These are phyloP conservation scores for Tragopan temminckii DNA, from an alignment of 2,797 vertebrate species.

Conservation along the genomic window DNA sequence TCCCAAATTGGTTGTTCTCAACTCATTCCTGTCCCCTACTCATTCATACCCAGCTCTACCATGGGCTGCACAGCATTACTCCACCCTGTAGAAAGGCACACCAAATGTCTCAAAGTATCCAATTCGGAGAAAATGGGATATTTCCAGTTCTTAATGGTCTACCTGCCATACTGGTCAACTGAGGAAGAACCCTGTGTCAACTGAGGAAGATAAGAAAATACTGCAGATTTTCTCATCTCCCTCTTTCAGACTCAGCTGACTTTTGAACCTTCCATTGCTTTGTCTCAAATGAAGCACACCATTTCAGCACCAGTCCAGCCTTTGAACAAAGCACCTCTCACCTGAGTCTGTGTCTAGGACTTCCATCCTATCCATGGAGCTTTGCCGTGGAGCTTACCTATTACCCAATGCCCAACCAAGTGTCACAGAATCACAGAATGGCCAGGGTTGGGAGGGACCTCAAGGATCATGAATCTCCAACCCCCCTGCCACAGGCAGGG, in stretches of 20 bases:
- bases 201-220: not conserved
- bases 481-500: too few species aligned
- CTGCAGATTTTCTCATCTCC: not conserved
- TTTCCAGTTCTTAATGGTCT: too few species aligned
- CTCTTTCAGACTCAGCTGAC: not conserved
- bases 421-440: too few species aligned
- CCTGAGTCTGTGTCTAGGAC: not conserved
- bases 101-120: not conserved
- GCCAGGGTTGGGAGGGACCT: too few species aligned
- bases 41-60: not conserved
- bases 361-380: not conserved
- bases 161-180: fast-evolving
- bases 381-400: not conserved
- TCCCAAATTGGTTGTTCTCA: not conserved
- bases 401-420: not conserved
- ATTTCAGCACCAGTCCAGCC: not conserved
- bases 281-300: not conserved
- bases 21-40: not conserved
- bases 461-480: too few species aligned
- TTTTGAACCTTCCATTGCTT: too few species aligned
- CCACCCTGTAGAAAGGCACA: not conserved
- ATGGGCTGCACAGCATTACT: not conserved
- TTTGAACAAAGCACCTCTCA: not conserved
- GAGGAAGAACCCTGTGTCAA: not conserved
- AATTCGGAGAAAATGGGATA: not conserved